Evolutionary conservation across 2,888 invertebrate genomes (phyloP).

Genomic region (Caenorhabditis zanzibari): DNA sequence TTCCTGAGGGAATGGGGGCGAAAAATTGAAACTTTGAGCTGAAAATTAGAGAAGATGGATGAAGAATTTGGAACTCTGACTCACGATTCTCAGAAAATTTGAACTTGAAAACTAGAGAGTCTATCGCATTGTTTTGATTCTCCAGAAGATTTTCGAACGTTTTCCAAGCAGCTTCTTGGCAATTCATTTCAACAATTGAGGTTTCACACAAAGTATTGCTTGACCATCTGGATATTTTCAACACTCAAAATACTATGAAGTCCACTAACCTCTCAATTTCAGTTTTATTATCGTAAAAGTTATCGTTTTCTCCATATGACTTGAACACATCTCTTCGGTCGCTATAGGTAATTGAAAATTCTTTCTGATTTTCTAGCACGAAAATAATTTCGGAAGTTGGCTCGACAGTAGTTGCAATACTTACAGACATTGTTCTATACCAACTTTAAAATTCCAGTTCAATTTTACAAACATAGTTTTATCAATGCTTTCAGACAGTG

Average conservation of each 20-base stretch:
- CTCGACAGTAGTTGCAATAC: not conserved
- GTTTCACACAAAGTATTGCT: not conserved
- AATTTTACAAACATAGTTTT: too few relatives aligned
- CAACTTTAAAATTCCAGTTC: too few relatives aligned
- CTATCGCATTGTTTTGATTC: not conserved
- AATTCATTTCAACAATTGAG: not conserved
- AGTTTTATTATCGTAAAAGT: not conserved
- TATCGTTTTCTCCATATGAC: not conserved
- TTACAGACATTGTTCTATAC: too few relatives aligned
- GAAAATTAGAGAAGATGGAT: too few relatives aligned
- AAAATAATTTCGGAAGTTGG: not conserved
- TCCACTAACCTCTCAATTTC: constrained; percentile 2
- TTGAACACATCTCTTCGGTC: not conserved
- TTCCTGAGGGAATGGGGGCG: not conserved
- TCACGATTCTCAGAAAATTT: constrained; percentile 2
- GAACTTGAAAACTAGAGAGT: constrained; percentile 14
- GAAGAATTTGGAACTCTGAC: too few relatives aligned
- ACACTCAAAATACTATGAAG: not conserved
- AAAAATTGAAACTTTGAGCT: not conserved
- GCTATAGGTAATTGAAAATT: not conserved
- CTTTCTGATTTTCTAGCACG: not conserved
- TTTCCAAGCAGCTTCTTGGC: not conserved
- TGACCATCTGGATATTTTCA: not conserved
- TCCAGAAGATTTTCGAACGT: not conserved
- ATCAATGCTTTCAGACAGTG: too few relatives aligned